phyloP scores from a whole-genome alignment of 2,113 vertebrate genomes.

The Cololabis saira region DNA sequence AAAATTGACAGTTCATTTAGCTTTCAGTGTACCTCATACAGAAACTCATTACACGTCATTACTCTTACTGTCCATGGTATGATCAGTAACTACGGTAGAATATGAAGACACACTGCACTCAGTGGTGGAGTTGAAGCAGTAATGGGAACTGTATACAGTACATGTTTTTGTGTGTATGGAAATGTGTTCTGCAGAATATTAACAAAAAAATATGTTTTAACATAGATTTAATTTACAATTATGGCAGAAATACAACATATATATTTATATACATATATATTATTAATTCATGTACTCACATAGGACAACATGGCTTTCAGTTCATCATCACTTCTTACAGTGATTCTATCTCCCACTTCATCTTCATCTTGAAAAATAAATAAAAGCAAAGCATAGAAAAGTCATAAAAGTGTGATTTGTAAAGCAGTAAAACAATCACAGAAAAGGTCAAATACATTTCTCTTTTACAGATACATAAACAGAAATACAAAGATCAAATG shows the following conservation, averaged over 20 bases:
- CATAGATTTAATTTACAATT: too few relatives aligned
- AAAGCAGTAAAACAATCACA: not conserved
- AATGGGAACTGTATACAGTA: slow-evolving; percentile 6
- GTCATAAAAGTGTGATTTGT: not conserved
- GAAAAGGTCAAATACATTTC: not conserved
- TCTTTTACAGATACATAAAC: too few relatives aligned
- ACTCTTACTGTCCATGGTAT: slow-evolving; percentile 92
- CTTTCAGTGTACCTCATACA: slow-evolving; percentile 95
- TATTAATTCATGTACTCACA: slow-evolving; percentile 81
- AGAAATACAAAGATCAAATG: too few relatives aligned
- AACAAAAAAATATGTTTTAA: too few relatives aligned
- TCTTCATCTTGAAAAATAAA: slow-evolving; percentile 89
- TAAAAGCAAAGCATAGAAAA: slow-evolving; percentile 17
- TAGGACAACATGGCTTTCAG: slow-evolving; percentile 99
- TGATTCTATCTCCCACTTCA: slow-evolving; percentile 98
- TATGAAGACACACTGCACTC: slow-evolving; percentile 64
- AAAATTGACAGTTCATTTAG: slow-evolving; percentile 99
- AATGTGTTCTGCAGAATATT: not conserved
- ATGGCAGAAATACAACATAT: too few relatives aligned
- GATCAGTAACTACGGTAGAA: slow-evolving; percentile 90
- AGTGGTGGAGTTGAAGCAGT: slow-evolving; percentile 35
- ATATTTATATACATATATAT: not conserved
- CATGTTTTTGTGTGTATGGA: not conserved
- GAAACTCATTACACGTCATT: slow-evolving; percentile 97
- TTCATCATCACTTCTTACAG: slow-evolving; percentile 97